These are phyloP conservation scores for Tetragonisca angustula DNA, from an alignment of 2,888 invertebrate species.

Conservation along the genomic window DNA sequence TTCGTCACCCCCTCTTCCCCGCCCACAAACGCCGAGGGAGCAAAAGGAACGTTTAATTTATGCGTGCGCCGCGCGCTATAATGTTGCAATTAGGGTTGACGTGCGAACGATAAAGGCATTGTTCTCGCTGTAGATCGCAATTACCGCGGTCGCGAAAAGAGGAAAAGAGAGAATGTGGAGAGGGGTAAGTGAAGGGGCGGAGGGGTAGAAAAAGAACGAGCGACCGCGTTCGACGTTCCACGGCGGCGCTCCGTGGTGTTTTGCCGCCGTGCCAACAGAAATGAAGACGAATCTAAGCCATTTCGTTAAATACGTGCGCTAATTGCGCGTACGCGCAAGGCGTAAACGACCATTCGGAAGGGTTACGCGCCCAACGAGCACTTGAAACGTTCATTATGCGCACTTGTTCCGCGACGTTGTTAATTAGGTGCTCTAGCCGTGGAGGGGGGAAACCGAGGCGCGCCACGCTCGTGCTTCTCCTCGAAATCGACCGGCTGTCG, in stretches of 20 bases:
- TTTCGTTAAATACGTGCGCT: slow-evolving; percentile 68
- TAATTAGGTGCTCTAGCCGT: slow-evolving; percentile 63
- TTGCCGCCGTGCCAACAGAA: slow-evolving; percentile 14
- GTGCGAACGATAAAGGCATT: slow-evolving; percentile 54
- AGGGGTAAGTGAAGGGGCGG: background rate
- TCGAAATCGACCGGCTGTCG: slow-evolving; percentile 9
- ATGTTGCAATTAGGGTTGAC: slow-evolving; percentile 54
- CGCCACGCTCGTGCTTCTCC: slow-evolving; percentile 18
- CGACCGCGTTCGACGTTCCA: slow-evolving; percentile 5
- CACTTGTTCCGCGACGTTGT: slow-evolving; percentile 68
- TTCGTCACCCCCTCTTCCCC: background rate
- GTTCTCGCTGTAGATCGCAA: slow-evolving; percentile 51
- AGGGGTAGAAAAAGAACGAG: slow-evolving; percentile 5
- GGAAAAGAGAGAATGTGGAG: background rate
- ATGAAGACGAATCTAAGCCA: slow-evolving; percentile 67
- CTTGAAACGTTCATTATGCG: slow-evolving; percentile 70
- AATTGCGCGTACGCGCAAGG: slow-evolving; percentile 69
- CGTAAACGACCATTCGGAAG: slow-evolving; percentile 67
- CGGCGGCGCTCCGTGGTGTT: background rate
- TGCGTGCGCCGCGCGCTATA: slow-evolving; percentile 27
- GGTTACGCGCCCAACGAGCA: slow-evolving; percentile 65
- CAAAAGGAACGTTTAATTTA: slow-evolving; percentile 41
- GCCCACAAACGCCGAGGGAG: background rate
- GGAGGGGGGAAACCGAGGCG: slow-evolving; percentile 11
- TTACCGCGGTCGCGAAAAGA: slow-evolving; percentile 21